Evolutionary conservation across 2,888 invertebrate species (phyloP).

Genomic region (Neoaliturus tenellus): DNA sequence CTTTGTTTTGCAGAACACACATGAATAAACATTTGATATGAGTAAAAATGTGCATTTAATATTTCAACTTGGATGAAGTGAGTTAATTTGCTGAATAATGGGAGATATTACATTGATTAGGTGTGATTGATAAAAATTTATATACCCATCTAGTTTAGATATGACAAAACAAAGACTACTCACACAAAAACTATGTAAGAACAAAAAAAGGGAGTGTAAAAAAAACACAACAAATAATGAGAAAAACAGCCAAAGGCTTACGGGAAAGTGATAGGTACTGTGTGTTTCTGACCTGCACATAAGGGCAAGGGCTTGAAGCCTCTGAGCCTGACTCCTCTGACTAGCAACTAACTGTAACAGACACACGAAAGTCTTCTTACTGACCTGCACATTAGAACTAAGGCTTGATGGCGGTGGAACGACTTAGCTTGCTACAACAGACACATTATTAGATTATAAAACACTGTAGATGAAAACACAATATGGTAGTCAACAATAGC

Average conservation of each 20-base stretch:
- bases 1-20: background rate
- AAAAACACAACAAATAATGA: constrained; percentile 4
- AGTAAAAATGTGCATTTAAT: background rate
- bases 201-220: background rate
- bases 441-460: constrained; percentile 67
- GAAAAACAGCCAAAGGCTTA: constrained; percentile 4
- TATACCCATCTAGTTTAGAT: background rate
- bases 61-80: background rate
- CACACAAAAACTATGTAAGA: background rate
- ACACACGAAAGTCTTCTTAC: constrained; percentile 62
- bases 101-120: background rate
- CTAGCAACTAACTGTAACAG: constrained; percentile 88
- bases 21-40: background rate
- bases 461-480: constrained; percentile 71
- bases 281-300: constrained; percentile 86
- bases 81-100: background rate
- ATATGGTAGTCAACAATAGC: constrained; percentile 40
- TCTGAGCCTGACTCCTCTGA: constrained; percentile 92
- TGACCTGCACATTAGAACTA: constrained; percentile 94
- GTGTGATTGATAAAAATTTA: background rate
- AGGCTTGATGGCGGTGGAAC: constrained; percentile 91
- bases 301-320: constrained; percentile 92
- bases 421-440: constrained; percentile 88
- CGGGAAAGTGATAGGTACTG: background rate
- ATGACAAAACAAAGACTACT: constrained; percentile 5